A percentile compares a stretch with the other conserved stretches of the same genome.
Conservation (phyloP, 1,140 invertebrate species). For the Heliconius eleuchia region DNA sequence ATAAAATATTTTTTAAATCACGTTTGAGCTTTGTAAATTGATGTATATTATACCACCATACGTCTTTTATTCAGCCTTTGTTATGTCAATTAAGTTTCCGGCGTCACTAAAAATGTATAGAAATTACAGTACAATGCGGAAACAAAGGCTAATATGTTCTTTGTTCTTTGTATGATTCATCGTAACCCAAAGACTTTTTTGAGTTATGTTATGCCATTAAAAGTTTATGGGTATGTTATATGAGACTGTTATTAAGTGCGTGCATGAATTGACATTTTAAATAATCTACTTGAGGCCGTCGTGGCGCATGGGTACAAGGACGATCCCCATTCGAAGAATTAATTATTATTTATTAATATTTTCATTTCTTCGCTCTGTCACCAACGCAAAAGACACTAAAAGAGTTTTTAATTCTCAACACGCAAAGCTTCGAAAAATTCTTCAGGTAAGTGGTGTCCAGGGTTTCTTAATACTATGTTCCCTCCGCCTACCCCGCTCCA, state of each 20-base stretch:
- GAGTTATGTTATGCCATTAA: not conserved
- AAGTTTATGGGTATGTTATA: not conserved
- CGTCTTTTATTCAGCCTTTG: slow-evolving; percentile 1
- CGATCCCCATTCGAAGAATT: too few species aligned
- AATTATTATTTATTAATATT: too few species aligned
- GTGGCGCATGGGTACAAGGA: too few species aligned
- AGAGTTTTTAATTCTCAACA: too few species aligned
- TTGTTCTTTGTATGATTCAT: slow-evolving; percentile 1
- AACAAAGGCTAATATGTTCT: not conserved
- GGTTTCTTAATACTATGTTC: too few species aligned
- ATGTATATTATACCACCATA: not conserved
- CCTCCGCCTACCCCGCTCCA: too few species aligned
- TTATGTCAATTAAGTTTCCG: slow-evolving; percentile 12
- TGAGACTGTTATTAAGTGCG: not conserved
- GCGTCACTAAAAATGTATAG: slow-evolving; percentile 12
- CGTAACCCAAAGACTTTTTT: not conserved
- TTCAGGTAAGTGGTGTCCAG: too few species aligned
- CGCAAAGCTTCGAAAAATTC: too few species aligned
- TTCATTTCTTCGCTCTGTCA: too few species aligned
- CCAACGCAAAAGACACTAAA: too few species aligned
- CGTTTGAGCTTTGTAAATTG: not conserved
- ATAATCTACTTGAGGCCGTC: too few species aligned
- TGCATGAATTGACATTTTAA: too few species aligned
- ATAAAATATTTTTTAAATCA: not conserved
- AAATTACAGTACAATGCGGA: slow-evolving; percentile 4